Conservation (phyloP, 2,113 vertebrate genomes). For the Notothenia coriiceps region DNA sequence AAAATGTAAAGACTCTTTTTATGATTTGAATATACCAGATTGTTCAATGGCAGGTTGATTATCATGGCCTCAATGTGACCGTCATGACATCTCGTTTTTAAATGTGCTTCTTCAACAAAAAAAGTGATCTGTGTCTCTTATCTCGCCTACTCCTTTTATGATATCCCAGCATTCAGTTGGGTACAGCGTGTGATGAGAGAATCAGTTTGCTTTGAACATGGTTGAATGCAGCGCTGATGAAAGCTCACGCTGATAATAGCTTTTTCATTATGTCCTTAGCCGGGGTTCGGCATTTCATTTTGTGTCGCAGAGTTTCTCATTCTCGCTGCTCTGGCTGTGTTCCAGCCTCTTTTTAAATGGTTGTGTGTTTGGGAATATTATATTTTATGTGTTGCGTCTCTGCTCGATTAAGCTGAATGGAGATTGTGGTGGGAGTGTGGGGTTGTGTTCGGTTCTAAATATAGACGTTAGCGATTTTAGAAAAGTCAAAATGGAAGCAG, state of each 20-base stretch:
- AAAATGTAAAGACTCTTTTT: neutral
- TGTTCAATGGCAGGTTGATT: slow-evolving; percentile 24
- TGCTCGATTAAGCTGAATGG: slow-evolving; percentile 27
- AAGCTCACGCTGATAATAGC: slow-evolving; percentile 75
- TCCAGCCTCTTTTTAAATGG: slow-evolving; percentile 23
- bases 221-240: slow-evolving; percentile 77
- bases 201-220: slow-evolving; percentile 72
- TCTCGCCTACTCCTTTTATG: slow-evolving; percentile 46
- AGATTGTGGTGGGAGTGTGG: neutral
- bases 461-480: slow-evolving; percentile 7
- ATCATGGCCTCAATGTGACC: neutral
- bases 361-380: slow-evolving; percentile 43
- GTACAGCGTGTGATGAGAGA: slow-evolving; percentile 65
- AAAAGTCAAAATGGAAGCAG: neutral
- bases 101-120: slow-evolving; percentile 57
- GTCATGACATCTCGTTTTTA: slow-evolving; percentile 26
- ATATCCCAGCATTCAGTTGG: slow-evolving; percentile 55
- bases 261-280: slow-evolving; percentile 77
- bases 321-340: slow-evolving; percentile 18
- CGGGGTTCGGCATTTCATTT: slow-evolving; percentile 68
- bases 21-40: neutral
- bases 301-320: slow-evolving; percentile 49
- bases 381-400: slow-evolving; percentile 41
- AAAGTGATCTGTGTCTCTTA: slow-evolving; percentile 50
- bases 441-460: slow-evolving; percentile 30